These are phyloP conservation scores for Trichacis sp. DNA, from an alignment of 2,888 invertebrate genomes.

Conservation along the genomic window DNA sequence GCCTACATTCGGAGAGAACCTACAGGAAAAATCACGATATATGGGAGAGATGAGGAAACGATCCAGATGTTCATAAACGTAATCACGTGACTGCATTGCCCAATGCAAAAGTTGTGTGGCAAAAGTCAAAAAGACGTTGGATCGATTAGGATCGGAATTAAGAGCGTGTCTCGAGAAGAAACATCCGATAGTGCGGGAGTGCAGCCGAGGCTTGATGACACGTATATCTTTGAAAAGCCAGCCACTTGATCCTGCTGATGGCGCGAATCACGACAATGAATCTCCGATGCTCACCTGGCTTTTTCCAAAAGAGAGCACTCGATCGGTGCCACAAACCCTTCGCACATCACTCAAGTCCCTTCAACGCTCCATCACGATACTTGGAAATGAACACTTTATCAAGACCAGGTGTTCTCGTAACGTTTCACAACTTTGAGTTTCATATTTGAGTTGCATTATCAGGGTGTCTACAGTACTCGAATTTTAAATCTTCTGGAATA, in stretches of 20 bases:
- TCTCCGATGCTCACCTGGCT: slow-evolving; percentile 64
- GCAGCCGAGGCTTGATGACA: slow-evolving; percentile 45
- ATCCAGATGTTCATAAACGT: no score
- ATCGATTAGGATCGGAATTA: slow-evolving; percentile 30
- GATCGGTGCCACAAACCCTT: slow-evolving; percentile 35
- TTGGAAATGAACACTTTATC: slow-evolving; percentile 23
- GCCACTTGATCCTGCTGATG: slow-evolving; percentile 62
- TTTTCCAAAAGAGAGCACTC: slow-evolving; percentile 47
- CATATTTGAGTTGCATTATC: no score
- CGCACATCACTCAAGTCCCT: slow-evolving; percentile 12
- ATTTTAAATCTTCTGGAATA: no score
- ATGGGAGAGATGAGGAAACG: no score
- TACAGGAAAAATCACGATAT: no score
- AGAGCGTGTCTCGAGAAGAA: slow-evolving; percentile 27
- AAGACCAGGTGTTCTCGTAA: slow-evolving; percentile 19
- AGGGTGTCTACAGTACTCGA: no score
- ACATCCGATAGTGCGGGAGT: slow-evolving; percentile 44
- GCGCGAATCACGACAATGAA: slow-evolving; percentile 60
- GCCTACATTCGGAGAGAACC: no score
- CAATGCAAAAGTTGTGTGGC: no score
- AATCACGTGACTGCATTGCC: no score
- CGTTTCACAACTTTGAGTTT: no score
- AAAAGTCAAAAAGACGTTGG: neutral
- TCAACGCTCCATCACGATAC: slow-evolving; percentile 11
- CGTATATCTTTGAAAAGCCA: slow-evolving; percentile 45